Conservation (phyloP, 1,140 invertebrate genomes). For the Solenopsis invicta region DNA sequence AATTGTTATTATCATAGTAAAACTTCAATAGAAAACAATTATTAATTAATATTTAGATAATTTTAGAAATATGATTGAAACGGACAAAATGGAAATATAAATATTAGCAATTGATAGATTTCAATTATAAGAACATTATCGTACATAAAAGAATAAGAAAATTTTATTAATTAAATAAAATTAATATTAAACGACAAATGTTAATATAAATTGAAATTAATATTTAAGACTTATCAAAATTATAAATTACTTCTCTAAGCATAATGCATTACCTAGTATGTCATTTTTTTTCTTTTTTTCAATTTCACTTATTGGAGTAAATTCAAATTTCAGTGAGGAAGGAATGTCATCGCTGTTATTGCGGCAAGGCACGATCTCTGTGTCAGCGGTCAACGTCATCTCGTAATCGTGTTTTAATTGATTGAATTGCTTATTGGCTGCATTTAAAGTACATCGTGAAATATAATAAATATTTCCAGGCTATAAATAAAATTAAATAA, state of each 20-base stretch:
- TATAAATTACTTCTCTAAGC: neutral
- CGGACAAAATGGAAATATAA: neutral
- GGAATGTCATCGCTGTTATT: conserved; percentile 90
- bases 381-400: conserved; percentile 95
- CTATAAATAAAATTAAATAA: conserved; percentile 84
- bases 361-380: conserved; percentile 91
- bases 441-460: conserved; percentile 93
- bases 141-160: neutral
- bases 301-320: conserved; percentile 93
- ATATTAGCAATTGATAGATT: neutral
- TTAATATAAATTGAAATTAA: no score
- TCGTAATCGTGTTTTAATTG: conserved; percentile 98
- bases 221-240: neutral
- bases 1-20: neutral
- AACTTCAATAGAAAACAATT: neutral
- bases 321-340: conserved; percentile 93
- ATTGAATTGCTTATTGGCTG: conserved; percentile 96
- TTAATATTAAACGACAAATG: no score
- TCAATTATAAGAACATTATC: neutral
- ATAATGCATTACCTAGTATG: conserved; percentile 89
- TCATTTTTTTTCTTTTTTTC: conserved; percentile 90
- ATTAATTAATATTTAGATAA: neutral
- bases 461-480: conserved; percentile 96
- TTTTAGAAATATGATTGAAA: conserved; percentile 1
- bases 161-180: neutral